These are phyloP conservation scores for Tyto alba DNA, from an alignment of 2,113 vertebrate genomes.

Conservation along the genomic window DNA sequence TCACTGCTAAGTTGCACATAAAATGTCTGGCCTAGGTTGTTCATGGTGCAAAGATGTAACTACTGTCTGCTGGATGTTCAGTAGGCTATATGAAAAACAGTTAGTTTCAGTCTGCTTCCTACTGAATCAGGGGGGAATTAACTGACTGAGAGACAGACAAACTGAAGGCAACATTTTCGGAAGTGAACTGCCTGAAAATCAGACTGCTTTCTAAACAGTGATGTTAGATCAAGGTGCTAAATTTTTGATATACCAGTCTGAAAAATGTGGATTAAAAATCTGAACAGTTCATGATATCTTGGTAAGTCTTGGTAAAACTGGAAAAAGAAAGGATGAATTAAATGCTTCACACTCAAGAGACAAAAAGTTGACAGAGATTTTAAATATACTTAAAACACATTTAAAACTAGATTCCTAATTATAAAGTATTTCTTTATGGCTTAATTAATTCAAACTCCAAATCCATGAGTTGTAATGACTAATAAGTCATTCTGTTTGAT, in stretches of 20 bases:
- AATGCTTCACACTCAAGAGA: background rate
- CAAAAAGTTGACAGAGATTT: background rate
- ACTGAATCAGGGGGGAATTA: background rate
- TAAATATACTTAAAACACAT: background rate
- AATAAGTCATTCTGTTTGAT: background rate
- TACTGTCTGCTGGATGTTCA: background rate
- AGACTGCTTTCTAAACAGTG: background rate
- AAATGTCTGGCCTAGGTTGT: background rate
- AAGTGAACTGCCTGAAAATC: background rate
- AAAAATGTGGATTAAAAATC: background rate
- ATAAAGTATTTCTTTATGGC: background rate
- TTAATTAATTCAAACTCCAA: background rate
- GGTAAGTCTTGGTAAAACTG: background rate
- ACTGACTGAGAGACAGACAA: background rate
- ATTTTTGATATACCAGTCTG: background rate
- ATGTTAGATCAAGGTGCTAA: background rate
- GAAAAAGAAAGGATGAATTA: background rate
- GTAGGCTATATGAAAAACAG: background rate
- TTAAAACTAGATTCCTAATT: background rate
- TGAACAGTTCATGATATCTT: background rate
- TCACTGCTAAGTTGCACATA: background rate
- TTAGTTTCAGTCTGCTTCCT: background rate
- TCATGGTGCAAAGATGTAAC: background rate
- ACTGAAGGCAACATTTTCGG: background rate
- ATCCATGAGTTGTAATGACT: background rate